Evolutionary conservation across 1,140 invertebrate species (phyloP), one percentile per base, ranked within the genome.

Genomic region (Drosophila athabasca): DNA sequence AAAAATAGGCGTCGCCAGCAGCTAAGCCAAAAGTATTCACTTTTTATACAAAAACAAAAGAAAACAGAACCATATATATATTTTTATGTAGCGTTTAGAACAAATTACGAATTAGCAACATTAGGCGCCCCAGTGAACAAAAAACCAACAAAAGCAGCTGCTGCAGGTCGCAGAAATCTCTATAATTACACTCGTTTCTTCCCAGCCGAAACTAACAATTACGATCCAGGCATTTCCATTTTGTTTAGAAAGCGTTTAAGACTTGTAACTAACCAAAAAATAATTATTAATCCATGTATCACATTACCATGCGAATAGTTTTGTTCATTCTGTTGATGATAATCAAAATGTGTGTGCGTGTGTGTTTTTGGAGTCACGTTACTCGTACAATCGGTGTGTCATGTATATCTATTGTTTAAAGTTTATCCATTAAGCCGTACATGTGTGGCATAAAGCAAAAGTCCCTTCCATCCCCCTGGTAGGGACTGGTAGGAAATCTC

Each of bases 181-280:
- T 66, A 66, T 48, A 44, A 57, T 59, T 54, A 44, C 15, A 44
- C 41, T 75, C 44, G 62, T 58, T 50, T 61, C 59, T 69, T 66
- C 51, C 45, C 62, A 67, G 64, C 41, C 24, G 68, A 67, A 79
- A 76, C 72, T 84, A 85, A 85, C 76, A 65, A 82, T 49, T 52
- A 72, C 62, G 75, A 64, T 13, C 57, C 66, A 70, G 82, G 65
- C 66, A 87, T 71, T 85, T 87, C 76, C 75, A 88, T 62, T 72
- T 65, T 87, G 70, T 75, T 70, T 70, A 79, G 65, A 79, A 76
- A 74, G 71, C 68, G 70, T 69, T 90, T 87, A 90, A 82, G 81
- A 90, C 81, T 90, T 88, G 84, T 82, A 90, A 85, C 82, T 90
- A 90, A 90, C 85, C 85, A 90, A 90, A 90, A 83, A 90, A 77